Percentiles rank a stretch among this genome's conserved stretches.
phyloP scores from a whole-genome alignment of 2,113 vertebrate genomes.

The Scomber scombrus region DNA sequence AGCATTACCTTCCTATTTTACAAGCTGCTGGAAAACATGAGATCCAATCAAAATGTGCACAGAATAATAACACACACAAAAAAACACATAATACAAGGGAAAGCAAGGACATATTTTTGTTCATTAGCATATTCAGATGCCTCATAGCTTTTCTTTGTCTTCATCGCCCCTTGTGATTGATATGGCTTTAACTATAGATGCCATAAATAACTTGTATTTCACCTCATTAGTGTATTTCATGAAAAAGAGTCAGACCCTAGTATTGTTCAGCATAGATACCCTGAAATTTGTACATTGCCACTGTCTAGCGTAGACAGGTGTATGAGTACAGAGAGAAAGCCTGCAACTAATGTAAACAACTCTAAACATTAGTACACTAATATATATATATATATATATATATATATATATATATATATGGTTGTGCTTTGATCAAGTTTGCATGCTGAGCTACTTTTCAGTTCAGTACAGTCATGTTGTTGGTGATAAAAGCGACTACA shows the following conservation, averaged over 20 bases:
- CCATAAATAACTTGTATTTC: neutral
- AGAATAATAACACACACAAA: neutral
- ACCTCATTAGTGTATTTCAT: slow-evolving; percentile 17
- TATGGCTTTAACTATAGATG: slow-evolving; percentile 2
- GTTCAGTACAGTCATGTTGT: neutral
- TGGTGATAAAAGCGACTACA: neutral
- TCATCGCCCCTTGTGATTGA: neutral
- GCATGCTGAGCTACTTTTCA: neutral
- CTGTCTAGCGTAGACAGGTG: neutral
- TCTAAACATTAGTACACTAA: neutral
- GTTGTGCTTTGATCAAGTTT: neutral
- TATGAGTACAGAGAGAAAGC: neutral
- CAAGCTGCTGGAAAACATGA: neutral
- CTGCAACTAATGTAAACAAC: neutral
- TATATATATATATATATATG: too few species aligned
- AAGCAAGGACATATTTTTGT: neutral
- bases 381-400: too few species aligned
- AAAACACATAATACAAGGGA: neutral
- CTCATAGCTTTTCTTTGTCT: neutral
- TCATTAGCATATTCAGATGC: slow-evolving; percentile 19
- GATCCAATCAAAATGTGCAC: neutral
- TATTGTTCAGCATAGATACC: neutral
- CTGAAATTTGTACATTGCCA: neutral
- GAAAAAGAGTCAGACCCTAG: neutral
- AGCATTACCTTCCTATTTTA: neutral